Evolutionary conservation across 2,797 vertebrate species (phyloP).

Genomic region (Ctenosaura bakeri): DNA sequence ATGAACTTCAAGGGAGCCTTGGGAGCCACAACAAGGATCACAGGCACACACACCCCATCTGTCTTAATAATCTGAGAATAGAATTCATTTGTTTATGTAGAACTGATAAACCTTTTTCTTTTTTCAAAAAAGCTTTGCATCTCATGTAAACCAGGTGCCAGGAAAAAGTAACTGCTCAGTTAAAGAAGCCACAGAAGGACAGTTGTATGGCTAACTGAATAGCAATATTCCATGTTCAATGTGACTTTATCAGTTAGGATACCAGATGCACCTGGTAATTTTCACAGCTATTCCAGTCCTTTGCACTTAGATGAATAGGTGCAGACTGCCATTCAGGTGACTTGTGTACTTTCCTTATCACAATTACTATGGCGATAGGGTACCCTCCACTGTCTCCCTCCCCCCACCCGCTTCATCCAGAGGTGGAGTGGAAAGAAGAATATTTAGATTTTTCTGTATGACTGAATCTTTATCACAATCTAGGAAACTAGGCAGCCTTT

Average conservation of each 20-base stretch:
- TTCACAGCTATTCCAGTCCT: neutral
- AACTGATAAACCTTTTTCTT: neutral
- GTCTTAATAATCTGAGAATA: neutral
- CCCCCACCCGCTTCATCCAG: neutral
- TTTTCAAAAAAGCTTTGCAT: neutral
- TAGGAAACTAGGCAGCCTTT: neutral
- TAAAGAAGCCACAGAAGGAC: neutral
- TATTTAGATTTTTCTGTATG: constrained; percentile 14
- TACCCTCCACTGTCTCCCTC: neutral
- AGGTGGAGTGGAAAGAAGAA: neutral
- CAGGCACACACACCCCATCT: too few species aligned
- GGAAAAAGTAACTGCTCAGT: neutral
- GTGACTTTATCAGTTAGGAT: neutral
- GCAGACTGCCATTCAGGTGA: neutral
- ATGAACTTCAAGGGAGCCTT: too few species aligned
- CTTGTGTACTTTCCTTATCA: neutral
- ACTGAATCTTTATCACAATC: neutral
- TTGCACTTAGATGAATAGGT: constrained; percentile 1
- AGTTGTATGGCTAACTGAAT: neutral
- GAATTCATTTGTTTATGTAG: too few species aligned
- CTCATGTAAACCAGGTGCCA: neutral
- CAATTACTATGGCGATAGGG: constrained; percentile 1
- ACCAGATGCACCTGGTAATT: neutral
- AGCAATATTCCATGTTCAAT: constrained; percentile 12
- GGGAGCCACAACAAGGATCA: neutral